Evolutionary conservation across 2,797 vertebrate genomes (phyloP).

Genomic region (Glossophaga mutica): DNA sequence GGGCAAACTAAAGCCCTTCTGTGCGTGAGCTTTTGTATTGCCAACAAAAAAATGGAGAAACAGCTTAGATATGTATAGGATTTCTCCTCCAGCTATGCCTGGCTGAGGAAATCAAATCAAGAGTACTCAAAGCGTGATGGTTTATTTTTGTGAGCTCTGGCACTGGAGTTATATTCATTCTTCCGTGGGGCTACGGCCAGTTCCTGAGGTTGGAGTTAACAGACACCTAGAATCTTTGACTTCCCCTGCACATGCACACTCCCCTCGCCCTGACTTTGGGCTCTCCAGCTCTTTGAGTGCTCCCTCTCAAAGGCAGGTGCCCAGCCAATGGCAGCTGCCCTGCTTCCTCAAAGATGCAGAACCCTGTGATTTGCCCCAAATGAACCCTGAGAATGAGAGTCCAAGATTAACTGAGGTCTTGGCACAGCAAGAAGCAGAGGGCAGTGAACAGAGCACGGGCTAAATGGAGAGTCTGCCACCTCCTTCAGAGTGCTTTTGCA

Average conservation of each 20-base stretch:
- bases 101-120: neutral
- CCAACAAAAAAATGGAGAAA: neutral
- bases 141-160: neutral
- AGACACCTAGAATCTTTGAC: neutral
- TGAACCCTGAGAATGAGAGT: neutral
- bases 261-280: neutral
- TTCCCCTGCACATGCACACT: neutral
- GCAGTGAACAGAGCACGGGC: neutral
- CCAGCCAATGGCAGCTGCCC: neutral
- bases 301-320: neutral
- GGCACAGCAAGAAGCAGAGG: neutral
- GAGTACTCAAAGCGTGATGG: neutral
- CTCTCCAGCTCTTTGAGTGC: neutral
- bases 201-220: neutral
- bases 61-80: neutral
- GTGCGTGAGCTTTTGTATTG: neutral
- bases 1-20: neutral
- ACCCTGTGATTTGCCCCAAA: neutral
- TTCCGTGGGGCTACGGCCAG: neutral
- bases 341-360: neutral
- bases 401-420: neutral
- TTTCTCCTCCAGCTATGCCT: neutral
- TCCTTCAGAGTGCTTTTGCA: neutral
- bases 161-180: neutral
- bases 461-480: neutral